phyloP scores from a whole-genome alignment of 2,113 vertebrate genomes.

The Oncorhynchus keta region DNA sequence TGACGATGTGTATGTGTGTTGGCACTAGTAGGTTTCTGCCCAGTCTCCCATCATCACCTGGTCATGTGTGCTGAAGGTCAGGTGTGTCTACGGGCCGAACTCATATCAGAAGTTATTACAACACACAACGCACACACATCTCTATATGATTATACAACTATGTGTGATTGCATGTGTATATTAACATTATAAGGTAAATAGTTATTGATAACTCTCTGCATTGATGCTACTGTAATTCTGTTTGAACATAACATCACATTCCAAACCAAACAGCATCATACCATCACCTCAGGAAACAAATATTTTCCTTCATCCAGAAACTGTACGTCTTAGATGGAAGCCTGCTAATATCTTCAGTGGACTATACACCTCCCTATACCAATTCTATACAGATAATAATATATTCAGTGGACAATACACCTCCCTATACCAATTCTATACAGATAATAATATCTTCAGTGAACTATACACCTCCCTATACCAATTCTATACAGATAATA shows the following conservation, averaged over 20 bases:
- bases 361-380: too few species aligned
- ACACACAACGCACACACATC: not conserved
- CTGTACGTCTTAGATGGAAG: not conserved
- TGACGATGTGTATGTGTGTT: slow-evolving; percentile 45
- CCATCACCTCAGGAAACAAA: not conserved
- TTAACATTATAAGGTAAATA: not conserved
- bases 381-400: too few species aligned
- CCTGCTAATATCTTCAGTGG: too few species aligned
- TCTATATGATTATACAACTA: not conserved
- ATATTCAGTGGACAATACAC: too few species aligned
- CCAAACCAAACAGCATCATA: too few species aligned
- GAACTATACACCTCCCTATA: too few species aligned
- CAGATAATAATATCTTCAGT: too few species aligned
- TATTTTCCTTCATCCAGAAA: not conserved
- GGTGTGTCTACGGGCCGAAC: slow-evolving; percentile 63
- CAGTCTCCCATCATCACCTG: slow-evolving; percentile 80
- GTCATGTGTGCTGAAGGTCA: slow-evolving; percentile 85
- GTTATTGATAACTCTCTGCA: not conserved
- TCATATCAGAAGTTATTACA: slow-evolving; percentile 29
- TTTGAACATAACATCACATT: not conserved
- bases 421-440: too few species aligned
- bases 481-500: too few species aligned
- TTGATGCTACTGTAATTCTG: not conserved
- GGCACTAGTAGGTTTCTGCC: slow-evolving; percentile 56
- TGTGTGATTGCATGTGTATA: not conserved